Percentiles rank a stretch among this genome's conserved stretches.
Evolutionary conservation across 2,888 invertebrate genomes (phyloP).

Genomic region (Melanotus villosus): DNA sequence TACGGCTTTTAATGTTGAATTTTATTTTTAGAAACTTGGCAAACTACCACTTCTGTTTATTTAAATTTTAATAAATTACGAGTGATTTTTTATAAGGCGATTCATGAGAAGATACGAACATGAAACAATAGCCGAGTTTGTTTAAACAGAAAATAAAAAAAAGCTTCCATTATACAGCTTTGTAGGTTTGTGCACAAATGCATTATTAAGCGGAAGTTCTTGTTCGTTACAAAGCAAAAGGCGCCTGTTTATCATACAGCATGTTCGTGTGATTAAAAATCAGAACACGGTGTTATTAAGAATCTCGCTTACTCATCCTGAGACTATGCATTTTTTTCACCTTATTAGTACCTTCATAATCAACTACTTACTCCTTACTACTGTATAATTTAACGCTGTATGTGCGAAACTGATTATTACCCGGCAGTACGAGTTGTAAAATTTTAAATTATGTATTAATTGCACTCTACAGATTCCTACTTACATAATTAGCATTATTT

Average conservation of each 20-base stretch:
- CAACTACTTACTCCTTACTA: constrained; percentile 21
- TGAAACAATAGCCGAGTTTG: constrained; percentile 12
- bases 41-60: constrained; percentile 24
- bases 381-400: constrained; percentile 30
- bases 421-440: constrained; percentile 28
- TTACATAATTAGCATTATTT: background rate
- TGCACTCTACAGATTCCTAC: constrained; percentile 3
- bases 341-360: constrained; percentile 54
- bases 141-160: background rate
- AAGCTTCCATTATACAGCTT: constrained; percentile 7
- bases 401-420: constrained; percentile 39
- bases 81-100: background rate
- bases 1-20: constrained; percentile 43
- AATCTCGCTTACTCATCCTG: constrained; percentile 61
- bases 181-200: constrained; percentile 27
- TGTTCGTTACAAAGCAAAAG: constrained; percentile 36
- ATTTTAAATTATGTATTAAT: constrained; percentile 25
- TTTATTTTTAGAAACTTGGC: constrained; percentile 34
- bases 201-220: constrained; percentile 42
- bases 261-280: constrained; percentile 59
- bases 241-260: constrained; percentile 41
- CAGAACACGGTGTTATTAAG: constrained; percentile 57
- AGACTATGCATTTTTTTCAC: constrained; percentile 61
- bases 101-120: background rate
- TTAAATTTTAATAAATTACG: constrained; percentile 18